A percentile compares a stretch with the other conserved stretches of the same genome.
phyloP scores from a whole-genome alignment of 1,140 invertebrate species.

The Chlorops oryzae region DNA sequence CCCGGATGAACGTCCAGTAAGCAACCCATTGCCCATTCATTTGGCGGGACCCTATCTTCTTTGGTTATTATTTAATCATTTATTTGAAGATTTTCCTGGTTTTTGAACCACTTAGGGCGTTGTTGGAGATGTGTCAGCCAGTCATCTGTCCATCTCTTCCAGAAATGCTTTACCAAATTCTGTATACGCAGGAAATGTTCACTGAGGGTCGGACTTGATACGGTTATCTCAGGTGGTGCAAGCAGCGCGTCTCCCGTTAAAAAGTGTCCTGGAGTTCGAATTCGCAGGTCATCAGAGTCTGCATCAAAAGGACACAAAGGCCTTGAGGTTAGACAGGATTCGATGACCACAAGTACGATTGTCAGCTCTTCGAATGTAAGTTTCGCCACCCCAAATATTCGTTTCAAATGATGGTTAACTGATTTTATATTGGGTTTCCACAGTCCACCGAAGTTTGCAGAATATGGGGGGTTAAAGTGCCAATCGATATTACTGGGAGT shows the following conservation, averaged over 20 bases:
- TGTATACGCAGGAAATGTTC: not conserved
- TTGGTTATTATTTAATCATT: not conserved
- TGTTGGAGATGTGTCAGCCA: not conserved
- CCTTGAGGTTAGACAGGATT: constrained; percentile 27
- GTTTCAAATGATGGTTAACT: constrained; percentile 21
- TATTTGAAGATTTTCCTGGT: not conserved
- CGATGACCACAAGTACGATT: constrained; percentile 25
- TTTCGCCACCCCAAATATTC: constrained; percentile 15
- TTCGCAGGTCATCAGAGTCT: constrained; percentile 27
- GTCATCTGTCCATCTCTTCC: not conserved
- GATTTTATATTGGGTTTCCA: not conserved
- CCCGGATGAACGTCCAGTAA: not conserved
- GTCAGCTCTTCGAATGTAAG: constrained; percentile 26
- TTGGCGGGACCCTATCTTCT: not conserved
- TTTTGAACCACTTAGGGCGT: not conserved
- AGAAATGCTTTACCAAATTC: not conserved
- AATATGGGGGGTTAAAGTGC: no score
- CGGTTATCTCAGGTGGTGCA: constrained; percentile 12
- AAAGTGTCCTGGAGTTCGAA: constrained; percentile 44
- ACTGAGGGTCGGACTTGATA: not conserved
- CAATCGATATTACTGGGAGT: no score
- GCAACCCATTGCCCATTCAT: not conserved
- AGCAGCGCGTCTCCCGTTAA: constrained; percentile 30
- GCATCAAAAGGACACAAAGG: constrained; percentile 26
- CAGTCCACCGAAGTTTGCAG: no score